Percentiles rank a stretch among this genome's conserved stretches.
These are phyloP conservation scores for Colossoma macropomum DNA, from an alignment of 2,113 vertebrate species.

Conservation along the genomic window DNA sequence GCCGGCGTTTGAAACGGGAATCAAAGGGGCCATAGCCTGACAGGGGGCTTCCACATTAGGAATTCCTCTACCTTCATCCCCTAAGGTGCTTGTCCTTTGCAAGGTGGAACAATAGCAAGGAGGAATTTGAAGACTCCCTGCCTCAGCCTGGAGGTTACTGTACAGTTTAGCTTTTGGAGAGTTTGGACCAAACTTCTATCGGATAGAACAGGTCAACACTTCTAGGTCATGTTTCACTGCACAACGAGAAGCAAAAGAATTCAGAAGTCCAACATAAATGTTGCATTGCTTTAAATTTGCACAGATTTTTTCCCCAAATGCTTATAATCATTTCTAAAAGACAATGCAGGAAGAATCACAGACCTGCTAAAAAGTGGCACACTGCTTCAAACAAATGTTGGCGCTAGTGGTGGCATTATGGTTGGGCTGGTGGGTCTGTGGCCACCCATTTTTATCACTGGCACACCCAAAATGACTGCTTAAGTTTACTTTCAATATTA, in stretches of 20 bases:
- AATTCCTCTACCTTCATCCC: constrained; percentile 69
- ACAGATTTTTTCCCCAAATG: too few species aligned
- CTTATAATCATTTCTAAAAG: too few species aligned
- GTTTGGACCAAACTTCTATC: constrained; percentile 6
- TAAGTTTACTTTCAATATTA: too few species aligned
- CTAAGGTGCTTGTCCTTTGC: constrained; percentile 67
- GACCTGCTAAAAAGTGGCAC: too few species aligned
- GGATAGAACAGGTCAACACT: neutral
- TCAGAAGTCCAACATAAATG: neutral
- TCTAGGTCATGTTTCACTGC: neutral
- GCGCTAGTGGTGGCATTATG: too few species aligned
- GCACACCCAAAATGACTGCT: too few species aligned
- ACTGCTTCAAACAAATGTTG: too few species aligned
- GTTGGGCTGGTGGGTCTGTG: too few species aligned
- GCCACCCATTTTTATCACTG: too few species aligned
- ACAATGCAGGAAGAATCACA: too few species aligned
- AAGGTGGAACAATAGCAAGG: constrained; percentile 61
- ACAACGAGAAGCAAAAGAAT: neutral
- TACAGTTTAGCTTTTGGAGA: constrained; percentile 19
- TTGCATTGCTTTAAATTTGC: too few species aligned
- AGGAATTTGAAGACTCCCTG: constrained; percentile 59
- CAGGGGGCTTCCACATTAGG: constrained; percentile 65
- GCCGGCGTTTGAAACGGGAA: constrained; percentile 64
- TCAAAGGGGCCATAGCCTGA: constrained; percentile 70
- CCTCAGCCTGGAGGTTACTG: constrained; percentile 27